Conservation (phyloP, 2,113 vertebrate species). For the Gambusia holbrooki region DNA sequence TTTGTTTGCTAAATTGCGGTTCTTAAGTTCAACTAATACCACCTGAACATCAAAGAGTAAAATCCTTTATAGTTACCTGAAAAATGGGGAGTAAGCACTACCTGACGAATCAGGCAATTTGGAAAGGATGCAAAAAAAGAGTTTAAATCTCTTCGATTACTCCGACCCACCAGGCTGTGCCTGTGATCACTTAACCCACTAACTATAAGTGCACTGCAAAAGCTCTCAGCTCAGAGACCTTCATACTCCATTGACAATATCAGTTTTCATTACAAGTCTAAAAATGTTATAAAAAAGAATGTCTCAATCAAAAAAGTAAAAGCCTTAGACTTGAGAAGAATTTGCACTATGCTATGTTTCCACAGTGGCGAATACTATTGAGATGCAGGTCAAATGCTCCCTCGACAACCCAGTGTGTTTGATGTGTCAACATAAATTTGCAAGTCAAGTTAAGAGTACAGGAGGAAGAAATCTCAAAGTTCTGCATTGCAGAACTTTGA, state of each 20-base stretch:
- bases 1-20: conserved; percentile 39
- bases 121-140: conserved; percentile 57
- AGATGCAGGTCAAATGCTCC: conserved; percentile 38
- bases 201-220: conserved; percentile 62
- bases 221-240: conserved; percentile 49
- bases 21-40: conserved; percentile 50
- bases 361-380: conserved; percentile 10
- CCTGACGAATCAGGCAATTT: conserved; percentile 70
- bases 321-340: background rate
- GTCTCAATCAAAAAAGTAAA: background rate
- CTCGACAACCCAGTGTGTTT: conserved; percentile 12
- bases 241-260: conserved; percentile 42
- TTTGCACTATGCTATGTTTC: background rate
- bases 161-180: conserved; percentile 52
- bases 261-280: conserved; percentile 13
- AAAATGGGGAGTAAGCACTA: conserved; percentile 63
- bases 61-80: conserved; percentile 63
- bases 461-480: conserved; percentile 29
- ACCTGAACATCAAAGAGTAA: conserved; percentile 65
- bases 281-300: background rate
- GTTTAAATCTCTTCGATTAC: conserved; percentile 61
- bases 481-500: conserved; percentile 35
- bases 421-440: conserved; percentile 30
- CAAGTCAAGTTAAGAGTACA: conserved; percentile 25
- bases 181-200: conserved; percentile 73